These are phyloP conservation scores for Poecile montanus DNA, from an alignment of 2,797 vertebrate genomes.

Conservation along the genomic window DNA sequence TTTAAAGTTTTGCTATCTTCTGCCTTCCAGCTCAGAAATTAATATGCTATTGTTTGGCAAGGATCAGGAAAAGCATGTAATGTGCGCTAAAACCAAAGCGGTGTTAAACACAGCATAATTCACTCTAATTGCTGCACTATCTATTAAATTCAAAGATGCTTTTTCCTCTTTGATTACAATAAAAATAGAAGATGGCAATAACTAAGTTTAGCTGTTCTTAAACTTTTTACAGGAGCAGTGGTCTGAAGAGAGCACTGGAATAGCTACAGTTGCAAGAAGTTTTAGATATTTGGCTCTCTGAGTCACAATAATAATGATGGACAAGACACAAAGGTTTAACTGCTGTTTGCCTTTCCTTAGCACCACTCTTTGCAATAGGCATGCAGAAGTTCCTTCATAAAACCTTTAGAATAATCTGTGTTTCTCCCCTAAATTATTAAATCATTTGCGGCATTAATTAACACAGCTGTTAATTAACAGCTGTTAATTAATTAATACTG, in stretches of 20 bases:
- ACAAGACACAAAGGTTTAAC: not conserved
- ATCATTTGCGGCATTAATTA: not conserved
- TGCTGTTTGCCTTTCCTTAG: not conserved
- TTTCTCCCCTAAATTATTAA: not conserved
- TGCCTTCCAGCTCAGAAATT: constrained; percentile 53
- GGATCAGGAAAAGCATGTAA: constrained; percentile 14
- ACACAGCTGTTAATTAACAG: not conserved
- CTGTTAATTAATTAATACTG: not conserved
- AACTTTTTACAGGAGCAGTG: not conserved
- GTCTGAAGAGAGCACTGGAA: not conserved
- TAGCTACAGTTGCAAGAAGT: not conserved
- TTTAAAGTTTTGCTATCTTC: constrained; percentile 49
- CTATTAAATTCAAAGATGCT: not conserved
- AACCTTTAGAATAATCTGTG: not conserved
- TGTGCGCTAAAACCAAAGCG: constrained; percentile 27
- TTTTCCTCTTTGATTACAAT: not conserved
- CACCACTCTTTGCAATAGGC: not conserved
- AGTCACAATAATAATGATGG: not conserved
- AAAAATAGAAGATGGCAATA: not conserved
- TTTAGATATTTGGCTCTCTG: not conserved
- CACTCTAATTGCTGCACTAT: not conserved
- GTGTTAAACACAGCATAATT: not conserved
- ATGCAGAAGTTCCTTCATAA: not conserved
- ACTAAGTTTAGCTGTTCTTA: not conserved
- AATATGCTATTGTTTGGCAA: constrained; percentile 38